These are phyloP conservation scores for Hypothenemus hampei DNA, from an alignment of 1,140 invertebrate species.

Conservation along the genomic window DNA sequence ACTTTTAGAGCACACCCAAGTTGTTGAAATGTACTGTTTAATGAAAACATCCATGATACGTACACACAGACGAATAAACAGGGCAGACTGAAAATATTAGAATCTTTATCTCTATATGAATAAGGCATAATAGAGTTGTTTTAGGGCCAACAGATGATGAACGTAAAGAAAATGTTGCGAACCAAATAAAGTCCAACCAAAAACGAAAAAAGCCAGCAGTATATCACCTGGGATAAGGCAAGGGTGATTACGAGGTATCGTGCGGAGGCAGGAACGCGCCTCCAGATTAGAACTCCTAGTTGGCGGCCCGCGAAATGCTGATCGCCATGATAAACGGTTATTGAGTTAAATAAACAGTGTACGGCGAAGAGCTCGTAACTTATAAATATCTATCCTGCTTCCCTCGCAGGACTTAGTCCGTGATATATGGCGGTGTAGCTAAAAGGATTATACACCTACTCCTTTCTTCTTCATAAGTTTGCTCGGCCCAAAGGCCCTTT, in stretches of 20 bases:
- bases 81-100: no score
- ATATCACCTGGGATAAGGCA: constrained; percentile 29
- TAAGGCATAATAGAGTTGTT: no score
- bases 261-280: constrained; percentile 15
- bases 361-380: constrained; percentile 43
- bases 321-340: constrained; percentile 45
- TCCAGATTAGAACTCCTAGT: constrained; percentile 27
- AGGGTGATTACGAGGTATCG: constrained; percentile 27
- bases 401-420: constrained; percentile 46
- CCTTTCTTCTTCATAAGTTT: constrained; percentile 49
- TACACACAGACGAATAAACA: no score
- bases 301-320: constrained; percentile 28
- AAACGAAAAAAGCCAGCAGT: constrained; percentile 27
- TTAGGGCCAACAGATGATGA: constrained; percentile 2
- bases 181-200: constrained; percentile 27
- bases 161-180: constrained; percentile 12
- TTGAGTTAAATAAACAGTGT: constrained; percentile 48
- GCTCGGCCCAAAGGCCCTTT: constrained; percentile 36
- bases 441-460: constrained; percentile 49
- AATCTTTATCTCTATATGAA: no score
- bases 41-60: no score
- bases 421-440: constrained; percentile 48
- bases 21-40: no score
- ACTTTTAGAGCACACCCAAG: no score
- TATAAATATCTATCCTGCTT: constrained; percentile 49